Evolutionary conservation across 2,888 invertebrate genomes (phyloP).

Genomic region (Polyploca ridens): DNA sequence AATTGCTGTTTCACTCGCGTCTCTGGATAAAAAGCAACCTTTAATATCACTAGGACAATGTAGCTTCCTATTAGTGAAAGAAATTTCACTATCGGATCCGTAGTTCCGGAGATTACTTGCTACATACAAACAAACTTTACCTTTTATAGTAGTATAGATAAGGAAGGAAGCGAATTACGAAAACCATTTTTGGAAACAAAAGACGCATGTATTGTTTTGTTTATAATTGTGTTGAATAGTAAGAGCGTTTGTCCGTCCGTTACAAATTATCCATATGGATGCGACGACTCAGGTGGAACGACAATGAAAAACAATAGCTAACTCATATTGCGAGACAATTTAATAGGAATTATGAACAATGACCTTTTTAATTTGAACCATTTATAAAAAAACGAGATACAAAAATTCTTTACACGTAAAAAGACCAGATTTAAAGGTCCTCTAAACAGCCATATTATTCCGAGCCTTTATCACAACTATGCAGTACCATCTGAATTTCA

Average conservation of each 20-base stretch:
- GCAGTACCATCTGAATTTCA: constrained; percentile 1
- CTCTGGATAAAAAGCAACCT: too few species aligned
- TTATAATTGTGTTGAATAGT: constrained; percentile 23
- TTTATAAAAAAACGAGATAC: background rate
- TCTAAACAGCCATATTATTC: background rate
- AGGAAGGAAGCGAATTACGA: background rate
- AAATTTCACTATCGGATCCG: too few species aligned
- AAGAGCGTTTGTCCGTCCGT: constrained; percentile 20
- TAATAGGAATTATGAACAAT: constrained; percentile 19
- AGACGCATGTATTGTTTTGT: constrained; percentile 11
- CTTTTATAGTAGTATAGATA: too few species aligned
- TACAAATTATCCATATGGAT: constrained; percentile 27
- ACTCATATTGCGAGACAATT: constrained; percentile 41
- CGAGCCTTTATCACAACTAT: background rate
- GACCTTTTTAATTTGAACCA: background rate
- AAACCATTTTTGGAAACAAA: constrained; percentile 9
- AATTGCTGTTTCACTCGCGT: too few species aligned
- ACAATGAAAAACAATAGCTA: constrained; percentile 52
- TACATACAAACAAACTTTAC: too few species aligned
- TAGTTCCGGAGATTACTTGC: too few species aligned
- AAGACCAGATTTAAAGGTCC: background rate
- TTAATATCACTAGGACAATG: too few species aligned
- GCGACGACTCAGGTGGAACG: constrained; percentile 34
- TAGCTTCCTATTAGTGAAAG: too few species aligned
- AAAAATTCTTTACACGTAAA: background rate